phyloP scores from a whole-genome alignment of 2,113 vertebrate species.

The Nematolebias whitei region DNA sequence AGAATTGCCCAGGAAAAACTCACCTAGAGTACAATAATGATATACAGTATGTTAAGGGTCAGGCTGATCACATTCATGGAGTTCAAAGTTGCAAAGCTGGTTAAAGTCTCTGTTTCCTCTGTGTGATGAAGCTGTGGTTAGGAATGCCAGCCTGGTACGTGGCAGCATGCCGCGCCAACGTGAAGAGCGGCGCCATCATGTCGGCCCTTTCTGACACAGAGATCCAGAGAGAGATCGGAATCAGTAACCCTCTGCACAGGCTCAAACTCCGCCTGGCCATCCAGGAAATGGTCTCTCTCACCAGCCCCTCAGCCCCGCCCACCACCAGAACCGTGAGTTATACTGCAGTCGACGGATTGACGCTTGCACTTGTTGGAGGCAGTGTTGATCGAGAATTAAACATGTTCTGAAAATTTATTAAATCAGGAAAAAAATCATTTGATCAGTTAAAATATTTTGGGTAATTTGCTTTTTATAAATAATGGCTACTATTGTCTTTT shows the following conservation, averaged over 20 bases:
- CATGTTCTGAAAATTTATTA: too few species aligned
- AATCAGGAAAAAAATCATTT: too few species aligned
- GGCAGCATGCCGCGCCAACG: constrained; percentile 95
- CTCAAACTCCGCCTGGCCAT: constrained; percentile 96
- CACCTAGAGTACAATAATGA: too few species aligned
- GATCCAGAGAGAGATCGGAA: constrained; percentile 98
- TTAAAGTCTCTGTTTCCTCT: neutral
- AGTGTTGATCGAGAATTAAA: constrained; percentile 9
- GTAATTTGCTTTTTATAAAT: neutral
- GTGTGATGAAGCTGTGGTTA: constrained; percentile 87
- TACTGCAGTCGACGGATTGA: neutral
- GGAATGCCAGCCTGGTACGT: constrained; percentile 99
- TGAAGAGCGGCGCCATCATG: constrained; percentile 99
- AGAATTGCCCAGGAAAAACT: too few species aligned
- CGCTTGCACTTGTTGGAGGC: neutral
- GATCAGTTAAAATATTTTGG: neutral
- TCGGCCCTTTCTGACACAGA: constrained; percentile 96
- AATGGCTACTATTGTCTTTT: neutral
- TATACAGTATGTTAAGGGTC: too few species aligned
- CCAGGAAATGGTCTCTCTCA: constrained; percentile 99
- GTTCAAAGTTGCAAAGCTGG: too few species aligned
- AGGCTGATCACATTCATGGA: neutral
- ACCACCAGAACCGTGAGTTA: constrained; percentile 97
- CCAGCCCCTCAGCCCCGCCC: constrained; percentile 96
- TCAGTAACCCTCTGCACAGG: constrained; percentile 96